These are phyloP conservation scores for Malurus melanocephalus DNA, from an alignment of 2,113 vertebrate species.

Conservation along the genomic window DNA sequence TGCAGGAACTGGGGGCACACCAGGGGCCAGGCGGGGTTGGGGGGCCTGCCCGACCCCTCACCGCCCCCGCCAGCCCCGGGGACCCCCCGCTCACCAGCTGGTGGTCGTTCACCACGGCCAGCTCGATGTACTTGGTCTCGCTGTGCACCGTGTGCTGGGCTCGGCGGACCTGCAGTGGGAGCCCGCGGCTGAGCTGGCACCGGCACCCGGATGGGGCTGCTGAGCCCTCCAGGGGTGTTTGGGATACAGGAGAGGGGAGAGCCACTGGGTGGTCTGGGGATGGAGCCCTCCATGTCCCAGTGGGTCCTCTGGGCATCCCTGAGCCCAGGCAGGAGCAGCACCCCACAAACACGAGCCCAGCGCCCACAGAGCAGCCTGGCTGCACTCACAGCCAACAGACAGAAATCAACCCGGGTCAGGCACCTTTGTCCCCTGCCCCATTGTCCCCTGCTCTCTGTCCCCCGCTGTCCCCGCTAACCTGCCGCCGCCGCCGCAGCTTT, in stretches of 20 bases:
- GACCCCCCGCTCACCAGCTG: constrained; percentile 75
- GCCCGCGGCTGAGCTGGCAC: background rate
- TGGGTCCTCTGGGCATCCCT: background rate
- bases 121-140: constrained; percentile 95
- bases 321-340: background rate
- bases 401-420: accelerated
- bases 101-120: constrained; percentile 92
- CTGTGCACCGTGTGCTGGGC: constrained; percentile 87
- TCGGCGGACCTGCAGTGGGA: constrained; percentile 71
- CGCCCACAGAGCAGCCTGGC: background rate
- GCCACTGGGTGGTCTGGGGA: accelerated
- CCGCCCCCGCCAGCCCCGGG: accelerated
- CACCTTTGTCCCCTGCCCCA: background rate
- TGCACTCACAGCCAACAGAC: background rate
- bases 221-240: background rate
- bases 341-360: background rate
- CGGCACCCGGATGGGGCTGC: background rate
- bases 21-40: background rate
- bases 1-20: constrained; percentile 79
- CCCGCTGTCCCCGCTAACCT: constrained; percentile 17
- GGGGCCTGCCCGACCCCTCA: accelerated
- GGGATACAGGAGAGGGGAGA: accelerated
- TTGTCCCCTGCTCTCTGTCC: background rate
- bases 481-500: constrained; percentile 73
- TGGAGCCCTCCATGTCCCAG: accelerated